phyloP scores from a whole-genome alignment of 2,113 vertebrate genomes.

The Petrocephalus zakoni region DNA sequence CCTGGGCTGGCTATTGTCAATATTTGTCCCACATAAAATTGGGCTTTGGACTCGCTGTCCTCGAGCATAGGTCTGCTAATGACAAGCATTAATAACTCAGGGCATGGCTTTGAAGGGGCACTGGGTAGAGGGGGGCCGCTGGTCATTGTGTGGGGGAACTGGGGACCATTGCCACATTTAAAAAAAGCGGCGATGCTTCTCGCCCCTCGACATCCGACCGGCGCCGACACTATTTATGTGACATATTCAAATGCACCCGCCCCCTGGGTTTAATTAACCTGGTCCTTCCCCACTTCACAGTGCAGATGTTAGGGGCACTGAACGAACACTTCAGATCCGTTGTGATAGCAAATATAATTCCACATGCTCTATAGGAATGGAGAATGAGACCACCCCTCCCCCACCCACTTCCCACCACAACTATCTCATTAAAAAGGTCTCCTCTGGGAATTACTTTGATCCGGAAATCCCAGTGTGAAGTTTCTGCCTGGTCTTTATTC shows the following conservation, averaged over 20 bases:
- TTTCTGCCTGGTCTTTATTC: conserved; percentile 47
- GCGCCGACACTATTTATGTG: conserved; percentile 54
- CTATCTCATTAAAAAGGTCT: conserved; percentile 54
- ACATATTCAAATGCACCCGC: conserved; percentile 59
- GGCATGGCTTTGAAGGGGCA: conserved; percentile 39
- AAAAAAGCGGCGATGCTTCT: conserved; percentile 43
- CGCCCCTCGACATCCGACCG: conserved; percentile 38
- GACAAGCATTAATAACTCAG: conserved; percentile 65
- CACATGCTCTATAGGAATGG: conserved; percentile 33
- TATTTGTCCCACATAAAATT: conserved; percentile 69
- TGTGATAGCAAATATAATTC: conserved; percentile 34
- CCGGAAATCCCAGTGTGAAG: conserved; percentile 53
- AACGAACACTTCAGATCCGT: conserved; percentile 19
- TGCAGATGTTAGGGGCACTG: conserved; percentile 52
- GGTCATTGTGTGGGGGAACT: conserved; percentile 32
- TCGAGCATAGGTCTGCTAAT: conserved; percentile 56
- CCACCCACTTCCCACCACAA: conserved; percentile 33
- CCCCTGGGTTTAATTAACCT: conserved; percentile 71
- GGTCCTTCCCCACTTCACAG: conserved; percentile 58
- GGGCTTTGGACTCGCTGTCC: conserved; percentile 53
- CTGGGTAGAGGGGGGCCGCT: background rate
- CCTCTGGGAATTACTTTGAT: conserved; percentile 58
- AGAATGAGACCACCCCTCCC: conserved; percentile 32
- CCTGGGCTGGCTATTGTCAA: conserved; percentile 66
- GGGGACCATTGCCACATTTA: conserved; percentile 28